Percentiles rank a stretch among this genome's conserved stretches.
These are phyloP conservation scores for Drosophila paulistorum DNA, from an alignment of 1,140 invertebrate genomes.

Conservation along the genomic window DNA sequence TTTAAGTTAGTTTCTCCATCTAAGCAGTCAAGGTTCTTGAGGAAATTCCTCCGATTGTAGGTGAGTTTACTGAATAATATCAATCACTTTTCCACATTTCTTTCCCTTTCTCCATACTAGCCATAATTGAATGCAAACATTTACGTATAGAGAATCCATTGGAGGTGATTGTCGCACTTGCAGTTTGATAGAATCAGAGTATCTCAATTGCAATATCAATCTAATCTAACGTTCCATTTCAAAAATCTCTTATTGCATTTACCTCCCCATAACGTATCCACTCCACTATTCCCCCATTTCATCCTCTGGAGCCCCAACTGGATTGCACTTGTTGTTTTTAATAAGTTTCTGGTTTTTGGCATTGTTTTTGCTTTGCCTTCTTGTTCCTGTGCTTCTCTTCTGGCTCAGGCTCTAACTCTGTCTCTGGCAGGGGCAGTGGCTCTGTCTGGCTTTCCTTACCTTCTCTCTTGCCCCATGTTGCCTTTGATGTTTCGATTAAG, in stretches of 20 bases:
- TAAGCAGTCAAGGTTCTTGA: no score
- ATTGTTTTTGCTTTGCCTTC: slow-evolving; percentile 21
- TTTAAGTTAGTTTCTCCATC: no score
- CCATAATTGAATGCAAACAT: background rate
- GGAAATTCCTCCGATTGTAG: no score
- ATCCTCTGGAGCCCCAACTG: slow-evolving; percentile 14
- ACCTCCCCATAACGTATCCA: no score
- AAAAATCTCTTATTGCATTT: slow-evolving; percentile 46
- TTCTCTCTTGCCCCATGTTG: slow-evolving; percentile 23
- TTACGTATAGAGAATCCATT: background rate
- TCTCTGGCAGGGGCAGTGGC: no score
- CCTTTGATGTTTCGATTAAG: slow-evolving; percentile 81
- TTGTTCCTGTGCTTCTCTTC: slow-evolving; percentile 13
- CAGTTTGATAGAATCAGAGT: slow-evolving; percentile 8
- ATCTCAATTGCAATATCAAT: slow-evolving; percentile 8
- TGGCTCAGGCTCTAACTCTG: background rate
- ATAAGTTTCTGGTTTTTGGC: slow-evolving; percentile 72
- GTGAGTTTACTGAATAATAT: no score
- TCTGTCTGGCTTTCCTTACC: slow-evolving; percentile 36
- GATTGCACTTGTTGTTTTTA: slow-evolving; percentile 81
- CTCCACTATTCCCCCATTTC: background rate
- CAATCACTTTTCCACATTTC: no score
- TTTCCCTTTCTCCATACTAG: no score
- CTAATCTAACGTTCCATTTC: slow-evolving; percentile 9
- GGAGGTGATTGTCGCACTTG: background rate